These are phyloP conservation scores for Drosophila differens DNA, from an alignment of 2,888 invertebrate species.

Conservation along the genomic window DNA sequence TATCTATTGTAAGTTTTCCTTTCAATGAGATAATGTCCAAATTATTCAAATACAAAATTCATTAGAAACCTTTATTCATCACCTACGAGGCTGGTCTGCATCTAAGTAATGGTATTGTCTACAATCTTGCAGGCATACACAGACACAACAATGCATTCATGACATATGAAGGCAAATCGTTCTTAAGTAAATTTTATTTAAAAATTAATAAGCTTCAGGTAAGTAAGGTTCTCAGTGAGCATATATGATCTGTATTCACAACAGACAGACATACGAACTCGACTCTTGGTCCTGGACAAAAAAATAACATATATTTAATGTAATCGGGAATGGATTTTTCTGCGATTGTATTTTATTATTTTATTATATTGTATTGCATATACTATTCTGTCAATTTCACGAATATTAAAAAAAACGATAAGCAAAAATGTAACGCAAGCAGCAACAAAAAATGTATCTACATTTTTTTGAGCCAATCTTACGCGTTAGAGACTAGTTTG, in stretches of 20 bases:
- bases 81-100: constrained; percentile 82
- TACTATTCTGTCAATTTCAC: too few species aligned
- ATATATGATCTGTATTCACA: neutral
- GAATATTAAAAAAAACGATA: neutral
- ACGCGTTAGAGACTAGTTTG: neutral
- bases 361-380: too few species aligned
- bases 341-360: neutral
- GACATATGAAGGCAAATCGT: constrained; percentile 84
- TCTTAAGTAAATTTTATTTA: constrained; percentile 81
- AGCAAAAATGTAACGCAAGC: too few species aligned
- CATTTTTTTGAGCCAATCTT: neutral
- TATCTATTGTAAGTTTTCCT: constrained; percentile 79
- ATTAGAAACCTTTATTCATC: constrained; percentile 82
- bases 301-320: neutral
- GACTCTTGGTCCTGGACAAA: neutral
- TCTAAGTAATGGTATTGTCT: constrained; percentile 83
- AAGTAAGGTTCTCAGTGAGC: constrained; percentile 30
- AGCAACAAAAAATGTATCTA: too few species aligned
- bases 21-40: neutral
- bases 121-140: constrained; percentile 82
- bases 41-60: neutral
- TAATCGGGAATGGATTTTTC: neutral
- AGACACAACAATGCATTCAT: constrained; percentile 82
- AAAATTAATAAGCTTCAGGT: constrained; percentile 83
- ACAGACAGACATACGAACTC: neutral